Evolutionary conservation across 2,797 vertebrate species (phyloP).

Genomic region (Coregonus sp.): DNA sequence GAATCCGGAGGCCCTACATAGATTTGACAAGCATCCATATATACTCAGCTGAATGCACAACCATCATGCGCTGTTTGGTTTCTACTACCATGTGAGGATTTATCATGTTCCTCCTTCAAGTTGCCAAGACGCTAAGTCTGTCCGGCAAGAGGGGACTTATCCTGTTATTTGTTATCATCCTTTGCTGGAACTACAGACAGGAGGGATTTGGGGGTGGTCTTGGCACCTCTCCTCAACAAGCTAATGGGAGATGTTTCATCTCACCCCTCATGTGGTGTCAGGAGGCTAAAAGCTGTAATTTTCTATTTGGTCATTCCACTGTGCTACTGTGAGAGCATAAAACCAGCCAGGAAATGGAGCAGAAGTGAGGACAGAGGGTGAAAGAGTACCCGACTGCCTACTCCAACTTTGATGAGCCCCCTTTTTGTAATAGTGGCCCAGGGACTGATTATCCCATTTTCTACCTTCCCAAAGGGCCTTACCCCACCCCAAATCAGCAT

Average conservation of each 20-base stretch:
- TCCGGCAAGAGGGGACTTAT: not conserved
- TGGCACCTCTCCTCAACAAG: conserved; percentile 4
- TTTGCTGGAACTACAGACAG: conserved; percentile 12
- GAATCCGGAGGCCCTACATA: not conserved
- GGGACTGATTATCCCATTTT: conserved; percentile 58
- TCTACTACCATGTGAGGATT: not conserved
- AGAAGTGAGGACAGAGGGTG: not conserved
- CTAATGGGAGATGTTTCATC: conserved; percentile 33
- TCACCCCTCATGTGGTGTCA: conserved; percentile 15
- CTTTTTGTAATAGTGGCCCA: conserved; percentile 35
- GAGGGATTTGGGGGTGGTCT: conserved; percentile 19
- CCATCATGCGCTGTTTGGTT: not conserved
- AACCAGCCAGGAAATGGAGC: conserved; percentile 25
- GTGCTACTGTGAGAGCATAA: conserved; percentile 32
- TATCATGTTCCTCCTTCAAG: not conserved
- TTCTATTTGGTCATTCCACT: conserved; percentile 40
- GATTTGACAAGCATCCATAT: not conserved
- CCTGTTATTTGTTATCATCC: conserved; percentile 20
- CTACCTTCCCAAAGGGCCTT: conserved; percentile 37
- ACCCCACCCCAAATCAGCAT: conserved; percentile 33
- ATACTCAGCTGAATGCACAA: not conserved
- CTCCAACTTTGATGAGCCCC: conserved; percentile 41
- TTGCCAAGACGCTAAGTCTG: conserved; percentile 5
- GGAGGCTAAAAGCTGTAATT: conserved; percentile 38
- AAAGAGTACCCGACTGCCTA: conserved; percentile 36